phyloP scores from a whole-genome alignment of 1,140 invertebrate species.

The Nebria ingens region DNA sequence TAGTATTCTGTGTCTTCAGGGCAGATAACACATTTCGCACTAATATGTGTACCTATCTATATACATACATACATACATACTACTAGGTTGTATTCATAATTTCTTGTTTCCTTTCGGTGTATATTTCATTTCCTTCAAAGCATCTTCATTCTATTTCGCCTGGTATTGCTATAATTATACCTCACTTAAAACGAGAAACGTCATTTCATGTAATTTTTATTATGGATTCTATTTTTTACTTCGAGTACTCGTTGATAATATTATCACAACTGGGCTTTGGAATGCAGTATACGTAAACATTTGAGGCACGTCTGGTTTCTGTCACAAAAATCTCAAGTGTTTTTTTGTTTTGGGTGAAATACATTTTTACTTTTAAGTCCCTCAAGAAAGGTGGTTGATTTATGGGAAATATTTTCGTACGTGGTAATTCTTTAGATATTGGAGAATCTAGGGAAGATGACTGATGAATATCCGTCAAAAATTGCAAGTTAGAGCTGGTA shows the following conservation, averaged over 20 bases:
- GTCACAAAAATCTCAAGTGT: not conserved
- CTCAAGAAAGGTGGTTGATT: too few species aligned
- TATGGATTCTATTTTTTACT: not conserved
- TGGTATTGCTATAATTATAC: too few species aligned
- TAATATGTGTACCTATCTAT: not conserved
- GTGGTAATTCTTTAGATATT: too few species aligned
- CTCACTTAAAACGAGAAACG: too few species aligned
- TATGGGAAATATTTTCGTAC: too few species aligned
- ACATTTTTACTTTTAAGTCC: too few species aligned
- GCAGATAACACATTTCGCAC: not conserved
- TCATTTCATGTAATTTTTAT: not conserved
- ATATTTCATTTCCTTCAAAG: not conserved
- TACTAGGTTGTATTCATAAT: not conserved
- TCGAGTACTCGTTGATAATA: not conserved
- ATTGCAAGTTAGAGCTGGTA: too few species aligned
- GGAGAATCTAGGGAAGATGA: too few species aligned
- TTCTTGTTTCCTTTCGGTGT: not conserved
- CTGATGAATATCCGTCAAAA: too few species aligned
- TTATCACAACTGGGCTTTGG: not conserved
- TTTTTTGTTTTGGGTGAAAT: too few species aligned
- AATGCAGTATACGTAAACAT: slow-evolving; percentile 1
- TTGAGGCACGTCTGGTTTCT: not conserved
- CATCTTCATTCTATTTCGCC: not conserved
- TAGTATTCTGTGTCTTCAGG: not conserved
- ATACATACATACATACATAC: too few species aligned